Base-by-base conservation (phyloP, 2,797 vertebrate species). In the Pelodytes ibericus region DNA sequence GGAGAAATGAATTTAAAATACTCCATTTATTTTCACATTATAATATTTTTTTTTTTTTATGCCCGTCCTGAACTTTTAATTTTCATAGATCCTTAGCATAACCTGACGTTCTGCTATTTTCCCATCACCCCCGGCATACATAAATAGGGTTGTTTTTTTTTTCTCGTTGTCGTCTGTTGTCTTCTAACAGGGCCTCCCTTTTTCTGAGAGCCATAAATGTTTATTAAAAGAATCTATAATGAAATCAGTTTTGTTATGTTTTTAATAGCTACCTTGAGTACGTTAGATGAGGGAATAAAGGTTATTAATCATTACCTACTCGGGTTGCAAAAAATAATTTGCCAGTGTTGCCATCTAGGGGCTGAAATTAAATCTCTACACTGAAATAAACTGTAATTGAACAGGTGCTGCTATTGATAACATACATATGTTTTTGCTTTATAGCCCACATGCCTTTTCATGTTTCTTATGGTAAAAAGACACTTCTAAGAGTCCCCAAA, bases 301-400 rank as follows among this genome's bases (percentile, higher is more conserved):
- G 86, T 88, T 84, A 90, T 96, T 96, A 96, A 95, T 94, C 95
- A 89, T 90, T 91, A 92, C 90, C 90, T 88, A 88, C 92, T 90
- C 87, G 20, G 87, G 93, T 91, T 95, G 85, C 84, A 85, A 83
- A 93, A 98, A n/a, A 98, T 92, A 90, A 95, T 96, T 98, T 96
- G 97, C 93, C 94, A 94, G 95, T 92, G 98, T 98, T 98, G 96
- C 96, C 97, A 99, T 95, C 97, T 99, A 99, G 97, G 96, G 97
- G 96, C 93, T 90, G 89, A 90, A 91, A 24, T 80, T 85, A 91
- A 94, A 91, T 92, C 95, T 98, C 95, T 84, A 79, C 80, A 85
- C 95, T 84, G 86, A 94, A 91, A 93, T 94, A 92, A 94, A 91
- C 85, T 85, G 82, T 87, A 90, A 92, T 89, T 87, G 90, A 94